Conservation (phyloP, 2,888 invertebrate genomes). For the Loripinus fragilis region DNA sequence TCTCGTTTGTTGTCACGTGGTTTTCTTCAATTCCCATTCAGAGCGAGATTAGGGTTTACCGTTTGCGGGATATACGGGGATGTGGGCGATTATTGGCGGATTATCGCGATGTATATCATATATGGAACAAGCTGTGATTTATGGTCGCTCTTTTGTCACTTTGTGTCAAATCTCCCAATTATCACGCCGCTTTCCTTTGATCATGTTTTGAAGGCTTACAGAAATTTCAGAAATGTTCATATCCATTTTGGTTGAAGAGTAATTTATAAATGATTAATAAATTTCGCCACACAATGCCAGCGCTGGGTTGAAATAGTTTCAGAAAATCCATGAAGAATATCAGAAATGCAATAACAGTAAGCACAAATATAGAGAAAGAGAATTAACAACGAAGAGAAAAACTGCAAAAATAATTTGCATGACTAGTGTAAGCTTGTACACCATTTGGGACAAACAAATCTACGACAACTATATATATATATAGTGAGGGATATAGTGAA, state of each 20-base stretch:
- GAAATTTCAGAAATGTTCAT: not conserved
- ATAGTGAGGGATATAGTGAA: no score
- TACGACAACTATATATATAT: no score
- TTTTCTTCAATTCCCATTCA: slow-evolving; percentile 14
- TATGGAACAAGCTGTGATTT: not conserved
- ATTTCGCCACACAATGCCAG: no score
- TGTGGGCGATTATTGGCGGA: slow-evolving; percentile 9
- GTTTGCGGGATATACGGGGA: slow-evolving; percentile 7
- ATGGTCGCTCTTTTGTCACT: not conserved
- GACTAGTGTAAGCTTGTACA: no score
- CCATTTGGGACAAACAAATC: no score
- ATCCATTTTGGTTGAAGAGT: not conserved
- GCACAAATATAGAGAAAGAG: no score
- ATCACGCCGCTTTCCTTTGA: not conserved
- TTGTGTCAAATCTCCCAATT: not conserved
- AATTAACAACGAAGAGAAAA: no score
- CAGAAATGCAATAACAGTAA: no score
- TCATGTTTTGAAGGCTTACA: not conserved
- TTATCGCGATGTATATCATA: slow-evolving; percentile 12
- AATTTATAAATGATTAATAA: not conserved
- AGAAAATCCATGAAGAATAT: no score
- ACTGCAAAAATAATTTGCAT: no score
- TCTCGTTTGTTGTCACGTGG: slow-evolving; percentile 17
- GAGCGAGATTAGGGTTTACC: slow-evolving; percentile 13
- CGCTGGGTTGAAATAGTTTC: no score